A percentile compares a stretch with the other conserved stretches of the same genome.
These are phyloP conservation scores for Lepus americanus DNA, from an alignment of 2,113 vertebrate species.

Conservation along the genomic window DNA sequence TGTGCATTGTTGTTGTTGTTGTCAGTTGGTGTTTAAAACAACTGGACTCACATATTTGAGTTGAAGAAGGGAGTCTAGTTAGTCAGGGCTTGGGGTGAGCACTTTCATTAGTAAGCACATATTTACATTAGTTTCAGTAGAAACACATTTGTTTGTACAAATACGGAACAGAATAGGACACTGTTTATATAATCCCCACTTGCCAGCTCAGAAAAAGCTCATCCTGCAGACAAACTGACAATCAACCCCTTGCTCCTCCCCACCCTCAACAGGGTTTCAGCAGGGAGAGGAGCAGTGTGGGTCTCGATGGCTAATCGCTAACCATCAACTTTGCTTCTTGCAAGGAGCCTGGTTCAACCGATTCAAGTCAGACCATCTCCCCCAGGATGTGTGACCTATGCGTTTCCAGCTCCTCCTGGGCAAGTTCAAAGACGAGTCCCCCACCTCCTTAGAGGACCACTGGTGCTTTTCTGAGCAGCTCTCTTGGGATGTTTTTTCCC, in stretches of 20 bases:
- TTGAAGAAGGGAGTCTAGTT: constrained; percentile 29
- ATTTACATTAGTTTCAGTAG: constrained; percentile 79
- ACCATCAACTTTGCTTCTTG: neutral
- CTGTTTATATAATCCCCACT: constrained; percentile 71
- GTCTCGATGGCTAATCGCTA: neutral
- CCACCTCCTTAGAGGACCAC: neutral
- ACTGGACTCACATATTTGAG: neutral
- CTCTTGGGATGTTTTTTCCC: neutral
- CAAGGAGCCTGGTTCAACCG: neutral
- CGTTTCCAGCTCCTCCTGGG: neutral
- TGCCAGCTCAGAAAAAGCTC: constrained; percentile 40
- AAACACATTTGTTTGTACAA: constrained; percentile 82
- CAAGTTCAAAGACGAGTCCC: neutral
- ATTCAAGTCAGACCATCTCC: neutral
- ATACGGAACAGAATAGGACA: constrained; percentile 57
- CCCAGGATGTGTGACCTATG: neutral
- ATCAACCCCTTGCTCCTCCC: no score
- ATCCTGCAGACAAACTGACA: constrained; percentile 11
- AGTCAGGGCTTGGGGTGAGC: neutral
- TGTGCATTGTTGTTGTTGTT: neutral
- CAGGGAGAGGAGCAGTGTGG: no score
- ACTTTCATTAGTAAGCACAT: constrained; percentile 53
- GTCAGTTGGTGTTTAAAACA: constrained; percentile 18
- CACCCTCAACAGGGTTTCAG: no score
- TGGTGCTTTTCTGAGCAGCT: constrained; percentile 20